These are phyloP conservation scores for Neodon shergylaensis DNA, from an alignment of 2,113 vertebrate species.

Conservation along the genomic window DNA sequence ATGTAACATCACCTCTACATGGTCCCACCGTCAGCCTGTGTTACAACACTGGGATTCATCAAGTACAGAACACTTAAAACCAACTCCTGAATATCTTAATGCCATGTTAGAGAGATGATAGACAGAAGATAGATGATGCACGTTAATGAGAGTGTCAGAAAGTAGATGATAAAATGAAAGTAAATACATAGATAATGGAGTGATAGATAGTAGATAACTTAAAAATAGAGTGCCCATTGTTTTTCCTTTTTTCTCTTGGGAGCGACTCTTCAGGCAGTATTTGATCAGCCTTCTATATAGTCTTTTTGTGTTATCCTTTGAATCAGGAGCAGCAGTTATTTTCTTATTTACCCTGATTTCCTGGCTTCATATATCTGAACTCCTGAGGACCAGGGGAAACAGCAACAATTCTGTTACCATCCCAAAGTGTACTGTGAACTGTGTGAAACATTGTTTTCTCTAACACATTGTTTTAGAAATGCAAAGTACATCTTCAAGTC, in stretches of 20 bases:
- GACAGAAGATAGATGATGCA: background rate
- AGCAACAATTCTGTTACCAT: background rate
- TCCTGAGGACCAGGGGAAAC: background rate
- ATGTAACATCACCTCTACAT: background rate
- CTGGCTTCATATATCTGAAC: background rate
- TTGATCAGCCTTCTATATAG: background rate
- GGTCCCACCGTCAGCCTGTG: background rate
- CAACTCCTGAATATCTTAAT: background rate
- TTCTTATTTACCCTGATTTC: background rate
- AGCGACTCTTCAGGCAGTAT: background rate
- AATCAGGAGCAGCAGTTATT: background rate
- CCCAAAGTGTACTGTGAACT: background rate
- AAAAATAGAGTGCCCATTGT: background rate
- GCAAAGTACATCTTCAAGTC: background rate
- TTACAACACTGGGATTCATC: background rate
- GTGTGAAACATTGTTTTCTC: background rate
- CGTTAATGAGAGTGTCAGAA: background rate
- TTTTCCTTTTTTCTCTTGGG: background rate
- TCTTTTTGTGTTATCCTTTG: background rate
- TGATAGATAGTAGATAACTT: background rate
- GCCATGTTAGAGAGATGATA: background rate
- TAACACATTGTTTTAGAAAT: background rate
- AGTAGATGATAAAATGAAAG: background rate
- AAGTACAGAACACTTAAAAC: background rate
- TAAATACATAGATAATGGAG: background rate